Percentiles rank a stretch among this genome's conserved stretches.
phyloP scores from a whole-genome alignment of 2,888 invertebrate species.

The Cacoxenus indagator region DNA sequence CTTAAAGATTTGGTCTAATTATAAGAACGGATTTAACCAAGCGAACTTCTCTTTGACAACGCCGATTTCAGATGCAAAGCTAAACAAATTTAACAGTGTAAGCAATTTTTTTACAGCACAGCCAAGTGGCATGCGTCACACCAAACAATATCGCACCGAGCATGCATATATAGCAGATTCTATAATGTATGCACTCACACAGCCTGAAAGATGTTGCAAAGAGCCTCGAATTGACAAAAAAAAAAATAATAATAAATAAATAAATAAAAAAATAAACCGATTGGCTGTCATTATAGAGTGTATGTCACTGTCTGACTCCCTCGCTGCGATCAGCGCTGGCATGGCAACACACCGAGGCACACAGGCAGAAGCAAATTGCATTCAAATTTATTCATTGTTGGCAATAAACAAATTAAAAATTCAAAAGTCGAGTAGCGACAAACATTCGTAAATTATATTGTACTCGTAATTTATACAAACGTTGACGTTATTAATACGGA shows the following conservation, averaged over 20 bases:
- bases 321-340: not conserved
- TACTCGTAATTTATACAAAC: constrained; percentile 24
- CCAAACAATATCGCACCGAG: constrained; percentile 47
- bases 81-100: not conserved
- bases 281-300: not conserved
- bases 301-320: not conserved
- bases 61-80: not conserved
- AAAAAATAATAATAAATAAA: not conserved
- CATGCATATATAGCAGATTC: constrained; percentile 30
- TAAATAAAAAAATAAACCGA: not conserved
- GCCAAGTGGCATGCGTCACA: constrained; percentile 53
- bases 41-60: too few relatives aligned
- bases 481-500: not conserved
- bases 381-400: constrained; percentile 48
- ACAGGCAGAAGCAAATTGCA: constrained; percentile 35
- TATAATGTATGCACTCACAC: constrained; percentile 62
- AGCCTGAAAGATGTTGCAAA: not conserved
- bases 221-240: not conserved
- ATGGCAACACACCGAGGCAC: not conserved
- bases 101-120: constrained; percentile 41
- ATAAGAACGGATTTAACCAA: too few relatives aligned
- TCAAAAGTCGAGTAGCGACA: constrained; percentile 20
- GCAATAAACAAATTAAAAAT: constrained; percentile 44
- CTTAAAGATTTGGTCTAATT: too few relatives aligned
- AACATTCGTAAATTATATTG: not conserved